Percentiles rank a stretch among this genome's conserved stretches.
Conservation (phyloP, 2,888 invertebrate genomes). For the Lottia gigantea region DNA sequence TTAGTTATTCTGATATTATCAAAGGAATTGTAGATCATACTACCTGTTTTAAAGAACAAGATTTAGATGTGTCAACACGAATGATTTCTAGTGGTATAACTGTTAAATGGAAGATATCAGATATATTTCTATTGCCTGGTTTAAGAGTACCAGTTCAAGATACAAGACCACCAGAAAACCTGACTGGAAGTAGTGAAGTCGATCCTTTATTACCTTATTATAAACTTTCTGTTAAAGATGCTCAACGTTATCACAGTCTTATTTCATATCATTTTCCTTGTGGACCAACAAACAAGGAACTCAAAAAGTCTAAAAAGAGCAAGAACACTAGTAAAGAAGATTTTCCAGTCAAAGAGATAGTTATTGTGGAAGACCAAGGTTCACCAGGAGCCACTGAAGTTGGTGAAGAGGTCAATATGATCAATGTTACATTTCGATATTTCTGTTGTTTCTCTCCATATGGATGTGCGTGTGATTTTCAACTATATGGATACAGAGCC, state of each 20-base stretch:
- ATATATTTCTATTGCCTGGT: background rate
- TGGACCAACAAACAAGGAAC: background rate
- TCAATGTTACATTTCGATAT: background rate
- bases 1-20: slow-evolving; percentile 1
- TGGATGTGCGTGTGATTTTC: slow-evolving; percentile 6
- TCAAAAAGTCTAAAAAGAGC: background rate
- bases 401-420: background rate
- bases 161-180: background rate
- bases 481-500: background rate
- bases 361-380: background rate
- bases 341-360: slow-evolving; percentile 3
- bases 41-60: background rate
- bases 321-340: background rate
- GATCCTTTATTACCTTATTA: background rate
- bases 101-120: slow-evolving; percentile 2
- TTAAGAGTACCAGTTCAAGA: slow-evolving; percentile 7
- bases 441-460: slow-evolving; percentile 4
- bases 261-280: slow-evolving; percentile 5
- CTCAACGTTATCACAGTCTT: slow-evolving; percentile 1
- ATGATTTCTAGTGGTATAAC: background rate
- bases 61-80: slow-evolving; percentile 1
- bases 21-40: slow-evolving; percentile 3
- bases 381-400: background rate
- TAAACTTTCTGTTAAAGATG: slow-evolving; percentile 1
- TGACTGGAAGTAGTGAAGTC: background rate